Base-by-base conservation (phyloP, 1,140 invertebrate species). In the Zelostemma sp. region DNA sequence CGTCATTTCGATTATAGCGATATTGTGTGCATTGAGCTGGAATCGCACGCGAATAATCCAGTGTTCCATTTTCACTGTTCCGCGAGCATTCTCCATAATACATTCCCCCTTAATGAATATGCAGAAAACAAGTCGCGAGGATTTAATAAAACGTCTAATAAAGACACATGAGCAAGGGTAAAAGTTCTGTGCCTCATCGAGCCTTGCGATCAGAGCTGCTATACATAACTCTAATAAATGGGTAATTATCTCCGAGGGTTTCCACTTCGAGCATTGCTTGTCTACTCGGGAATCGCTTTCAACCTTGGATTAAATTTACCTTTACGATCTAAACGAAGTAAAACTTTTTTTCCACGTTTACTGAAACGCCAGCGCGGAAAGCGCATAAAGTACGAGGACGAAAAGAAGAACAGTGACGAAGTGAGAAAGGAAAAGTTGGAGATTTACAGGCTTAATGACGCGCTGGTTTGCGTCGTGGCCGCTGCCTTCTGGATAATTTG, bases 401-500 rank as follows among this genome's bases (percentile, higher is more conserved):
- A 15, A 41, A 15, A 8, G 40, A 14, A 15, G 15, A 15, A 62
- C 16, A 54, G 45, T 54, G 18, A 45, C 5, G 41, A 62, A 55
- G 45, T 55, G 46, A 25, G 38, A 33, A 43, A 54, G 45, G 45
- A 25, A 28, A 28, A 48, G 11, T 11, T 28, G 21, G 19, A 28
- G 46, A 48, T 48, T 48, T 25, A 19, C 19, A 28, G 61, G 56
- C 57, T 65, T 68, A 72, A 69, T 55, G 66, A 69, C 50, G 53
- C 60, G 17, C 43, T 46, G 17, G 43, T 46, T 46, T 19, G 12
- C 19, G 12, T 12, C 15, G 14, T 14, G 46, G 19, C 25, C 19
- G 43, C 21, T 48, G 6, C 21, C 6, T 48, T 48, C 21, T 40
- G 53, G 68, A 73, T 68, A 64, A n/a, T n/a, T n/a, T n/a, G n/a